Conservation (phyloP, 2,888 invertebrate genomes). For the Ceratothoa steindachneri region DNA sequence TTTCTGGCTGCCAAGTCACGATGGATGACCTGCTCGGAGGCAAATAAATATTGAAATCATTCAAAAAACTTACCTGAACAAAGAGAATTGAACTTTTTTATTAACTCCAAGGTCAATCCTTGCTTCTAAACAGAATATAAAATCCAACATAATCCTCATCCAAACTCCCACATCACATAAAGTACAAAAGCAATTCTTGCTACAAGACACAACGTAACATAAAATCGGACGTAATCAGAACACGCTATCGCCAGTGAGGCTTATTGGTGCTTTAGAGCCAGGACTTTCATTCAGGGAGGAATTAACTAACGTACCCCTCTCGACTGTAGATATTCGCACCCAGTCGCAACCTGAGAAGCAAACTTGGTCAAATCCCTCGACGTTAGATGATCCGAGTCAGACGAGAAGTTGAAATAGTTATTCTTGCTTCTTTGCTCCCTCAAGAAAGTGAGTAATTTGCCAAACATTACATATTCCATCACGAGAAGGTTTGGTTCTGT, state of each 20-base stretch:
- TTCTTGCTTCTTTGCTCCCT: constrained; percentile 62
- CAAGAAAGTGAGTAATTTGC: constrained; percentile 71
- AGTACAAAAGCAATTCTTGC: too few species aligned
- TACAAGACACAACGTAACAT: too few species aligned
- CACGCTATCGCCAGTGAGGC: too few species aligned
- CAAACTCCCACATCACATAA: too few species aligned
- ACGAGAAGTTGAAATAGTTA: constrained; percentile 58
- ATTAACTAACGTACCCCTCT: constrained; percentile 69
- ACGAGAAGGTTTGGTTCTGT: constrained; percentile 77
- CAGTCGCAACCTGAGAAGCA: constrained; percentile 74
- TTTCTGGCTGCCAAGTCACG: constrained; percentile 79
- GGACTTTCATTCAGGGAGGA: too few species aligned
- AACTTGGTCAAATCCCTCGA: constrained; percentile 73
- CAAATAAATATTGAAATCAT: constrained; percentile 49
- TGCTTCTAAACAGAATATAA: background rate
- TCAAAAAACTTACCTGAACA: background rate
- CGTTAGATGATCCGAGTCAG: constrained; percentile 63
- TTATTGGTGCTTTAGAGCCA: too few species aligned
- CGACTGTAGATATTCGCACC: constrained; percentile 77
- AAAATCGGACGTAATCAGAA: too few species aligned
- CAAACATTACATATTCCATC: constrained; percentile 81
- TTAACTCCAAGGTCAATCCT: background rate
- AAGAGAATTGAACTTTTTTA: background rate
- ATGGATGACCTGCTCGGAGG: constrained; percentile 79
- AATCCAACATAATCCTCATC: background rate